Evolutionary conservation across 2,797 vertebrate species (phyloP), one percentile per base, ranked within the genome.

Genomic region (Sebastes taczanowskii): DNA sequence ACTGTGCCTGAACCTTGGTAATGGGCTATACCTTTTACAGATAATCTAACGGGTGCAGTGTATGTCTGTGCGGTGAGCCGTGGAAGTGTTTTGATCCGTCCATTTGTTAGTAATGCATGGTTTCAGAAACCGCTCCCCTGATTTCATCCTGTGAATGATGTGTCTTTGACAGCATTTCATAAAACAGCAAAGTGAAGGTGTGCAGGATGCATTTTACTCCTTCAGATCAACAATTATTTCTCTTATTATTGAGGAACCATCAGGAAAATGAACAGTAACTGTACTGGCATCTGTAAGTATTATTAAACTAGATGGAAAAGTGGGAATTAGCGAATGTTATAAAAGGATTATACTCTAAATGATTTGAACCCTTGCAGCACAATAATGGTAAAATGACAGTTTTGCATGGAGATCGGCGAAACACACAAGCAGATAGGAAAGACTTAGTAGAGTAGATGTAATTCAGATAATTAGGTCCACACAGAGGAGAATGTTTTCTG

Each of bases 391-490:
- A 72, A 61, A 34, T 52, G 1, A 22, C 9, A 20, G 35, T 74
- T 83, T 63, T 73, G 46, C 60, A 69, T 6, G 27, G 30, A 70
- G 27, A 60, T 35, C 14, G 46, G 49, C 7, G 14, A 80, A 83
- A 83, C 52, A n/a, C 52, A 62, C 20, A 38, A 38, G 42, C 65
- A 74, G 30, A 59, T 6, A 32, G 23, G 49, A 30, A 46, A 58
- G 18, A 38, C 49, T 77, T 58, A 61, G 29, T 52, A 0, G 13
- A 46, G 29, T 42, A 10, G 68, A 62, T 74, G 46, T 77, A 87
- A 77, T 23, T 75, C 59, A 14, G 46, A 76, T 83, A 71, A 77
- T 87, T 78, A 69, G 53, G 25, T 78, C 22, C 7, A 35, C 23
- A 16, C 70, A 67, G 46, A 20, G 55, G 63, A 67, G 11, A n/a